Evolutionary conservation across 2,113 vertebrate species (phyloP).

Genomic region (Cervus canadensis): DNA sequence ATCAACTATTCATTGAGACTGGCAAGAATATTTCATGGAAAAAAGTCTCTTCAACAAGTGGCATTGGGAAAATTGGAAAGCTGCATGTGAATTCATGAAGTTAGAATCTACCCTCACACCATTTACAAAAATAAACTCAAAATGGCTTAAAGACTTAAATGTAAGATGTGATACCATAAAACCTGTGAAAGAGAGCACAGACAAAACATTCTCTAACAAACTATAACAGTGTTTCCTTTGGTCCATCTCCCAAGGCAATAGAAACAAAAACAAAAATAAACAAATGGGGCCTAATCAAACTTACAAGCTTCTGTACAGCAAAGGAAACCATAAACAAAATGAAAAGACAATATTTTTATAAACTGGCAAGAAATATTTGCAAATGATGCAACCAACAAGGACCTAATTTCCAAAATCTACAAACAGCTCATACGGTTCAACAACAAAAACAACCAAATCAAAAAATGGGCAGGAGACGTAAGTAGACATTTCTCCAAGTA

Average conservation of each 20-base stretch:
- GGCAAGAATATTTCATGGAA: not conserved
- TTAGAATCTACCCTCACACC: not conserved
- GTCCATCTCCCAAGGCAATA: not conserved
- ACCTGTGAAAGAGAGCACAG: not conserved
- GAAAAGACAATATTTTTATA: not conserved
- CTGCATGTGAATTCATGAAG: not conserved
- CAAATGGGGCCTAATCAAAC: not conserved
- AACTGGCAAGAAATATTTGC: not conserved
- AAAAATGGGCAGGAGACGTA: not conserved
- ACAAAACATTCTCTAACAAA: not conserved
- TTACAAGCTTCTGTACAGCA: not conserved
- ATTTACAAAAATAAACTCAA: not conserved
- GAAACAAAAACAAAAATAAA: not conserved
- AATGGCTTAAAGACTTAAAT: not conserved
- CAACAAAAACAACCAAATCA: not conserved
- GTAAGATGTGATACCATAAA: not conserved
- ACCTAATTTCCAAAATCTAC: not conserved
- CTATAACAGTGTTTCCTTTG: not conserved
- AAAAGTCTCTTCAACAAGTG: not conserved
- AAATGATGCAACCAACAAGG: too few relatives aligned
- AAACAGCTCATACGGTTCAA: not conserved
- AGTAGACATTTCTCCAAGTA: not conserved
- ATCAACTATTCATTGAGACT: not conserved
- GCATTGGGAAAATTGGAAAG: not conserved
- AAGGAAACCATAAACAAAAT: not conserved